A percentile compares a stretch with the other conserved stretches of the same genome.
phyloP scores from a whole-genome alignment of 1,140 invertebrate species.

The Drosophila pseudoananassae region DNA sequence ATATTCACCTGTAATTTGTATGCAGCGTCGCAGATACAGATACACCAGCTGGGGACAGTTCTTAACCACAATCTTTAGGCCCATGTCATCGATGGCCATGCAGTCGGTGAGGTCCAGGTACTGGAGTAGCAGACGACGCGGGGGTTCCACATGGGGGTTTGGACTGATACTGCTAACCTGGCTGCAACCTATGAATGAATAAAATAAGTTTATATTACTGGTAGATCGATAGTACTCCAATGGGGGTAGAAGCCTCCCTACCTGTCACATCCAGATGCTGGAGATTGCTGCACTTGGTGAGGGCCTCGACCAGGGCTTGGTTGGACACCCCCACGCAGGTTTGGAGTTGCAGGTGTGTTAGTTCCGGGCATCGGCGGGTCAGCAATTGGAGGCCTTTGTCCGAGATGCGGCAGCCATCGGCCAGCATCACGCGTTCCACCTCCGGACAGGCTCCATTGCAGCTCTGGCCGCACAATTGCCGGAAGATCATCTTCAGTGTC shows the following conservation, averaged over 20 bases:
- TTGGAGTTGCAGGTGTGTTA: slow-evolving; percentile 89
- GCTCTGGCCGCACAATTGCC: slow-evolving; percentile 86
- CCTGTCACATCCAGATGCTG: slow-evolving; percentile 91
- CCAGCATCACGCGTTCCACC: slow-evolving; percentile 88
- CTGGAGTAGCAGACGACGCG: slow-evolving; percentile 87
- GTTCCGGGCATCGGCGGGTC: slow-evolving; percentile 89
- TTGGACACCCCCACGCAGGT: slow-evolving; percentile 87
- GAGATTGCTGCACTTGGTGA: slow-evolving; percentile 88
- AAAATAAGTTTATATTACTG: background rate
- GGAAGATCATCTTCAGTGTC: slow-evolving; percentile 87
- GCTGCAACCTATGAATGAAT: slow-evolving; percentile 86
- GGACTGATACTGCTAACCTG: slow-evolving; percentile 89
- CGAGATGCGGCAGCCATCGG: slow-evolving; percentile 90
- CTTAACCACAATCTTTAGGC: slow-evolving; percentile 91
- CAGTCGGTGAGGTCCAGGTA: slow-evolving; percentile 95
- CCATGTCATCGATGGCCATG: slow-evolving; percentile 91
- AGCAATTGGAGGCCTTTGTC: slow-evolving; percentile 89
- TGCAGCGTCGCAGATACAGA: slow-evolving; percentile 94
- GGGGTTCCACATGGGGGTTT: slow-evolving; percentile 87
- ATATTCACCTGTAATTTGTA: slow-evolving; percentile 91
- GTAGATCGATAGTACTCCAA: no score
- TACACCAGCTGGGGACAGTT: slow-evolving; percentile 94
- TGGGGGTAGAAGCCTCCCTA: slow-evolving; percentile 64
- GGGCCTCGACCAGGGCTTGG: slow-evolving; percentile 78
- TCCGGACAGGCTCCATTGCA: slow-evolving; percentile 86